Conservation (phyloP, 2,113 vertebrate species). For the Corynorhinus townsendii region DNA sequence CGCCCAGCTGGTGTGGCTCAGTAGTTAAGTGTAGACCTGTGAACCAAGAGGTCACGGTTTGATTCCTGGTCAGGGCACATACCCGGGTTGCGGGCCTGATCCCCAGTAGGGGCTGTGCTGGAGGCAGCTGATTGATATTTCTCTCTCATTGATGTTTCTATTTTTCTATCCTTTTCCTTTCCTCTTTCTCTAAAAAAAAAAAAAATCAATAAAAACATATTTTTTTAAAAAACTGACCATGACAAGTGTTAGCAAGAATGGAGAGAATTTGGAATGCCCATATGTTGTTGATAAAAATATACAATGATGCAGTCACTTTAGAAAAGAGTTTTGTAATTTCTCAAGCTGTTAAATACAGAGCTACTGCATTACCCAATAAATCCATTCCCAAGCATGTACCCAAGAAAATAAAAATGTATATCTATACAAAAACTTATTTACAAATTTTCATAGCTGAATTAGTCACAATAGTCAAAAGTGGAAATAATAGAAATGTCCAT, state of each 20-base stretch:
- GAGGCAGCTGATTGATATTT: too few relatives aligned
- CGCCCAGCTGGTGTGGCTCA: too few relatives aligned
- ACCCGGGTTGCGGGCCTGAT: too few relatives aligned
- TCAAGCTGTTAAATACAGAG: neutral
- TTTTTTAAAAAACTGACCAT: neutral
- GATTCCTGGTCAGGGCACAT: too few relatives aligned
- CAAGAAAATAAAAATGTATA: neutral
- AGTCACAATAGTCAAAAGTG: neutral
- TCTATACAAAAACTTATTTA: neutral
- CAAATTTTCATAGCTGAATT: neutral
- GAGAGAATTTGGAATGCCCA: neutral
- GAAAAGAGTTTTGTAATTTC: neutral
- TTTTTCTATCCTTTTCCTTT: too few relatives aligned
- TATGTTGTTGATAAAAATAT: neutral
- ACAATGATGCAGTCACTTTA: neutral
- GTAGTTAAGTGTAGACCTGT: too few relatives aligned
- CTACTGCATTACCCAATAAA: neutral
- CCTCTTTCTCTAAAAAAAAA: too few relatives aligned
- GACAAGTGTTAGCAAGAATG: neutral
- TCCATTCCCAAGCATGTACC: neutral
- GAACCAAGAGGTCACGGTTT: too few relatives aligned
- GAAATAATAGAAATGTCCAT: neutral
- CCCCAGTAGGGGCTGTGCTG: too few relatives aligned
- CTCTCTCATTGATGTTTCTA: too few relatives aligned
- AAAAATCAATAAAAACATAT: too few relatives aligned